Percentiles rank a stretch among this genome's conserved stretches.
phyloP scores from a whole-genome alignment of 2,888 invertebrate genomes.

The Pherbina coryleti region DNA sequence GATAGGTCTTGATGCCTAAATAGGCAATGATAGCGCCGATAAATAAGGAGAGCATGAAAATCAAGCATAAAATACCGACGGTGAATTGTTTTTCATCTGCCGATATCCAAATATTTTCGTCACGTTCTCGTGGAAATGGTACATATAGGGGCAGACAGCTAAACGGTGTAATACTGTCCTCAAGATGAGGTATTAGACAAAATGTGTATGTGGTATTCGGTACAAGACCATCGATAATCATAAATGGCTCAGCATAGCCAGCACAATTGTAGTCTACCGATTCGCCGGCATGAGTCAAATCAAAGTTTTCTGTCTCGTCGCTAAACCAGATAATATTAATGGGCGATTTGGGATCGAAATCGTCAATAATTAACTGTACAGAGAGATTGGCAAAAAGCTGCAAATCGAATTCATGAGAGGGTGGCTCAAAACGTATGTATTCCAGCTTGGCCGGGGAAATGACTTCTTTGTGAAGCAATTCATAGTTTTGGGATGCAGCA shows the following conservation, averaged over 20 bases:
- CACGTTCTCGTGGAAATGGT: constrained; percentile 35
- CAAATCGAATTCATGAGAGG: constrained; percentile 56
- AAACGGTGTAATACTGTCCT: constrained; percentile 58
- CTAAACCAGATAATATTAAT: constrained; percentile 63
- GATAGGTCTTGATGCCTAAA: constrained; percentile 59
- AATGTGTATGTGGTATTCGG: constrained; percentile 63
- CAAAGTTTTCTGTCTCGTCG: constrained; percentile 45
- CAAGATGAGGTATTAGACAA: constrained; percentile 54
- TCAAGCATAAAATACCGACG: constrained; percentile 58
- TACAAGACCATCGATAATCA: constrained; percentile 53
- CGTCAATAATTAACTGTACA: constrained; percentile 52
- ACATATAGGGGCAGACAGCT: constrained; percentile 62
- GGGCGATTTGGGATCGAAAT: constrained; percentile 39
- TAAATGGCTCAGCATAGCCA: constrained; percentile 51
- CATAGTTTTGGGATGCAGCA: too few relatives aligned
- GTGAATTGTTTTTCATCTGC: constrained; percentile 58
- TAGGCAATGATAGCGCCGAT: constrained; percentile 60
- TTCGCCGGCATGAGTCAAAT: constrained; percentile 34
- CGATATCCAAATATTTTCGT: constrained; percentile 51
- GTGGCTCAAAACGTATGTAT: constrained; percentile 54
- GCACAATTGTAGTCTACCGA: constrained; percentile 57
- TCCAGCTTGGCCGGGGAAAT: not conserved
- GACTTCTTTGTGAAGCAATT: not conserved
- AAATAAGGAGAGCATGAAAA: constrained; percentile 56
- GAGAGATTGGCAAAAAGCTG: constrained; percentile 51